These are phyloP conservation scores for Propithecus deckenii DNA, from an alignment of 2,797 vertebrate genomes.

Conservation along the genomic window DNA sequence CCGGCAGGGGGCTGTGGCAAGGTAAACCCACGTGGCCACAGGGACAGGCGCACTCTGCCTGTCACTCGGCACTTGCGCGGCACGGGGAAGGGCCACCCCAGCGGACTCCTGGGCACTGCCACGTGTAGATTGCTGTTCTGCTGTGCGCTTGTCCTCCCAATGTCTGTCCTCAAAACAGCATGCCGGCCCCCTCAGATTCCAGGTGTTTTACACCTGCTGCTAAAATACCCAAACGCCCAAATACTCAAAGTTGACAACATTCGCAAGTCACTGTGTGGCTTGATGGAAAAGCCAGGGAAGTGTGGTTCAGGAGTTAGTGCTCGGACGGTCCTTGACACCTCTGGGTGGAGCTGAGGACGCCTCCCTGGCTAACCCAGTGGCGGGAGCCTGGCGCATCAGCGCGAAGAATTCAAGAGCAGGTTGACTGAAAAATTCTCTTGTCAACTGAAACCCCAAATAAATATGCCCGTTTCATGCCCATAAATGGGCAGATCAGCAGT, in stretches of 20 bases:
- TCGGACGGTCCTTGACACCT: accelerated
- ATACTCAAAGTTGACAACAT: not conserved
- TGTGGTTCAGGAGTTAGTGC: accelerated
- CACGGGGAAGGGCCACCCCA: accelerated
- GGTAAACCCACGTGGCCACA: slow-evolving; percentile 66
- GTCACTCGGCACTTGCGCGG: accelerated
- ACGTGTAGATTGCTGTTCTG: accelerated
- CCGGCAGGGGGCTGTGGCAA: slow-evolving; percentile 72
- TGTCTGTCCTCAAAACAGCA: not conserved
- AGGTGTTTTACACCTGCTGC: not conserved
- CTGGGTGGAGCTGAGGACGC: accelerated
- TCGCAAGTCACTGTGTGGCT: accelerated
- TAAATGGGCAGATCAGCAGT: not conserved
- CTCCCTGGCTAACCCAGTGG: accelerated
- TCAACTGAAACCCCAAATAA: not conserved
- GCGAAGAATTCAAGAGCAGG: not conserved
- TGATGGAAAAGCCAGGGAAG: accelerated
- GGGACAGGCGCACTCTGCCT: not conserved
- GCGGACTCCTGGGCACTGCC: accelerated
- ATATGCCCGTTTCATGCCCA: too few relatives aligned
- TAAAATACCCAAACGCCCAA: accelerated
- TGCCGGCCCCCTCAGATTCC: not conserved
- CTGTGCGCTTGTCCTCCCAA: not conserved
- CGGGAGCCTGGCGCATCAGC: accelerated
- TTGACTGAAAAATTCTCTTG: not conserved